Percentiles rank a stretch among this genome's conserved stretches.
These are phyloP conservation scores for Coranthus polyacanthus DNA, from an alignment of 2,797 vertebrate genomes.

Conservation along the genomic window DNA sequence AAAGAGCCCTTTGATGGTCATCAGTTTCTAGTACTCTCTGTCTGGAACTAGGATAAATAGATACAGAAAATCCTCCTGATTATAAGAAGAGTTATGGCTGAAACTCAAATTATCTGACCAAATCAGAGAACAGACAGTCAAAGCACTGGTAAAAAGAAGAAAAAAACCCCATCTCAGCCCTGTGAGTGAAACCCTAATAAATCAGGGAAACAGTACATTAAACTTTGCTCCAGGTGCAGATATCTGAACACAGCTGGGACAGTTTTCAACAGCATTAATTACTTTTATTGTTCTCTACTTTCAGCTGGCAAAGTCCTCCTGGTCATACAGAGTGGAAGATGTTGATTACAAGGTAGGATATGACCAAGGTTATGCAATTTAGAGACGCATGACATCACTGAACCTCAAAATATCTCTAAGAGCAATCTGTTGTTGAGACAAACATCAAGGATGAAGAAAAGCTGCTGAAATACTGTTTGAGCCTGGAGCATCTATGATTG, in stretches of 20 bases:
- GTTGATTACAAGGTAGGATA: constrained; percentile 44
- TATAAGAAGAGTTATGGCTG: not conserved
- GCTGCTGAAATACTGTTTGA: not conserved
- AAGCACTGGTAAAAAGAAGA: constrained; percentile 24
- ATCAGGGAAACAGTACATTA: constrained; percentile 28
- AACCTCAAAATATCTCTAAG: constrained; percentile 7
- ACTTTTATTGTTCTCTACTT: constrained; percentile 20
- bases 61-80: constrained; percentile 10
- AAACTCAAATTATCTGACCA: constrained; percentile 3
- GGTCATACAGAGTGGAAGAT: constrained; percentile 4
- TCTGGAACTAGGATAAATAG: no score
- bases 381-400: constrained; percentile 31
- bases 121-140: no score
- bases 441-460: constrained; percentile 5
- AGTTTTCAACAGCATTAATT: constrained; percentile 38
- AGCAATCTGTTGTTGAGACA: constrained; percentile 4
- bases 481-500: not conserved
- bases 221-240: constrained; percentile 35
- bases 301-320: constrained; percentile 10
- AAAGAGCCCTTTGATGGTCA: no score
- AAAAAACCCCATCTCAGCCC: constrained; percentile 22
- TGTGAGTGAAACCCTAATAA: constrained; percentile 17
- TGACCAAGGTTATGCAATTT: constrained; percentile 26
- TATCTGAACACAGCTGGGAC: constrained; percentile 23
- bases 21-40: no score